Conservation (phyloP, 2,113 vertebrate species). For the Ibidorhyncha struthersii region DNA sequence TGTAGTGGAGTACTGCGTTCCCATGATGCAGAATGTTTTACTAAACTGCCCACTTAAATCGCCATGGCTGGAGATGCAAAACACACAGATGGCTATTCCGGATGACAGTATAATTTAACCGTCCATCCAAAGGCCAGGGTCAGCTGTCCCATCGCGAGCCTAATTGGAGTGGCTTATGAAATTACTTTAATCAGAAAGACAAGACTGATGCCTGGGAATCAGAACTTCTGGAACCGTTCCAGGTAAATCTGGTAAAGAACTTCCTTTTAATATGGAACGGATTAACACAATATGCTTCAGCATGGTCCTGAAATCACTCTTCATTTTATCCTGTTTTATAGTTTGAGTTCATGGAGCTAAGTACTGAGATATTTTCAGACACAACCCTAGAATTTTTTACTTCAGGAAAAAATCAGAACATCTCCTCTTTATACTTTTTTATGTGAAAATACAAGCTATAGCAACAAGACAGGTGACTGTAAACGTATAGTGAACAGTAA, state of each 20-base stretch:
- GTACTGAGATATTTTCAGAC: background rate
- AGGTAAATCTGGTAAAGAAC: slow-evolving; percentile 26
- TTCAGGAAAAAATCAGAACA: background rate
- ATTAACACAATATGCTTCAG: background rate
- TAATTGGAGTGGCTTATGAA: background rate
- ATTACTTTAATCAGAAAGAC: slow-evolving; percentile 29
- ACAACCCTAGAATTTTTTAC: background rate
- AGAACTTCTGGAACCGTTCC: slow-evolving; percentile 2
- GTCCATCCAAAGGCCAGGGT: background rate
- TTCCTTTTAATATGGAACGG: background rate
- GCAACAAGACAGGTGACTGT: background rate
- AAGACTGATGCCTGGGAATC: background rate
- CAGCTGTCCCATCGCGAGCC: background rate
- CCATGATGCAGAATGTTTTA: background rate
- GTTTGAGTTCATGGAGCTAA: background rate
- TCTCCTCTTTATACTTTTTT: background rate
- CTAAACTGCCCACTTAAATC: background rate
- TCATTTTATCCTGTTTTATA: background rate
- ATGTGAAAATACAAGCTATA: background rate
- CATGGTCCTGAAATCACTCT: background rate
- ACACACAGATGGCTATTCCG: background rate
- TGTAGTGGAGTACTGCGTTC: background rate
- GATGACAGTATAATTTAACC: background rate
- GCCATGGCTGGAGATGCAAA: background rate
- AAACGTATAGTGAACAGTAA: background rate